These are phyloP conservation scores for Tokudaia muenninki DNA, from an alignment of 2,797 vertebrate species.

Conservation along the genomic window DNA sequence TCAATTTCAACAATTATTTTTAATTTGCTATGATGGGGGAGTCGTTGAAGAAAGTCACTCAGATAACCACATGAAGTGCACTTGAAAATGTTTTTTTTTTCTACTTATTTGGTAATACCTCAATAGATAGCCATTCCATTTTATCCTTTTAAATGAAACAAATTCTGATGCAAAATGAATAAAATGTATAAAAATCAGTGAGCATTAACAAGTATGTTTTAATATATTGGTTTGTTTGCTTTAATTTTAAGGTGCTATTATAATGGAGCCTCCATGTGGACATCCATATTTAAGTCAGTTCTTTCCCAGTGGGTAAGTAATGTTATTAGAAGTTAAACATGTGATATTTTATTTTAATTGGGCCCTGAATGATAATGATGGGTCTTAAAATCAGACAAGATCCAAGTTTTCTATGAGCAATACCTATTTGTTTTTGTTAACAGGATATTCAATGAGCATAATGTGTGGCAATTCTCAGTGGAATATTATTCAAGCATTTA, in stretches of 20 bases:
- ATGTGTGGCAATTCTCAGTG: not conserved
- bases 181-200: not conserved
- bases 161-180: not conserved
- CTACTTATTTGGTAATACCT: not conserved
- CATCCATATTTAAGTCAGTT: not conserved
- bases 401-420: conserved; percentile 44
- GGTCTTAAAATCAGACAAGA: not conserved
- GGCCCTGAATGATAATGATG: not conserved
- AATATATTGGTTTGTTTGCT: not conserved
- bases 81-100: not conserved
- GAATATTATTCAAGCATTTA: not conserved
- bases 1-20: not conserved
- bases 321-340: not conserved
- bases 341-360: not conserved
- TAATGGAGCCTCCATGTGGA: not conserved
- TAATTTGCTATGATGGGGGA: not conserved
- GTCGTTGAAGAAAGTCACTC: not conserved
- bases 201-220: not conserved
- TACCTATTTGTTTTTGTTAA: not conserved
- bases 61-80: not conserved
- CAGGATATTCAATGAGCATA: not conserved
- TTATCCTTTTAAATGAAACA: conserved; percentile 17
- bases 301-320: not conserved
- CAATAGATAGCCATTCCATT: not conserved
- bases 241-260: not conserved